A percentile compares a stretch with the other conserved stretches of the same genome.
These are phyloP conservation scores for Varecia variegata DNA, from an alignment of 2,797 vertebrate species.

Conservation along the genomic window DNA sequence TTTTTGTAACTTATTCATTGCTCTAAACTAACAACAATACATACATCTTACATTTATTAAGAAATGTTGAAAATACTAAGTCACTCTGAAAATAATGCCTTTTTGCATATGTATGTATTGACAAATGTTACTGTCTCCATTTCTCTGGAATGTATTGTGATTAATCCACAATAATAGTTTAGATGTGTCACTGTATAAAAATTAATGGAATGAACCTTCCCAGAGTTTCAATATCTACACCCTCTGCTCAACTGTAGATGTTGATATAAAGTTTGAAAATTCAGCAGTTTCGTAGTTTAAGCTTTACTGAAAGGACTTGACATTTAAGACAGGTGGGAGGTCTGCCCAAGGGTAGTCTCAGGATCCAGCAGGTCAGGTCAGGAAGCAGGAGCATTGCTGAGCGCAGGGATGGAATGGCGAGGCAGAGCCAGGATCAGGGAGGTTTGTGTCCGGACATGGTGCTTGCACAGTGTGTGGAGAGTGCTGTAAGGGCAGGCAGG, in stretches of 20 bases:
- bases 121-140: slow-evolving; percentile 37
- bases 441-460: neutral
- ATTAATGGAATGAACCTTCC: neutral
- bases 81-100: slow-evolving; percentile 12
- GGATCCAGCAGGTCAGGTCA: neutral
- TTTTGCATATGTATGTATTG: neutral
- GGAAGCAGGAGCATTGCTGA: neutral
- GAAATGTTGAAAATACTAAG: slow-evolving; percentile 38
- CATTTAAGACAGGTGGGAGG: neutral
- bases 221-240: slow-evolving; percentile 4
- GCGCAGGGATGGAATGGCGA: neutral
- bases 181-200: slow-evolving; percentile 4
- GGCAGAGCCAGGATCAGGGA: neutral
- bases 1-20: slow-evolving; percentile 33
- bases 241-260: slow-evolving; percentile 1
- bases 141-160: slow-evolving; percentile 15
- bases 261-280: slow-evolving; percentile 10
- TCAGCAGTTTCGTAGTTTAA: neutral
- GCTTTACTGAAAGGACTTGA: neutral
- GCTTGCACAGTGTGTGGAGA: neutral
- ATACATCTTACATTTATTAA: slow-evolving; percentile 10
- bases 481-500: neutral
- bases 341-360: neutral
- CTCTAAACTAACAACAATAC: slow-evolving; percentile 47
- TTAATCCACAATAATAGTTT: slow-evolving; percentile 35